phyloP scores from a whole-genome alignment of 2,888 invertebrate species.

The Troglohyphantes excavatus region DNA sequence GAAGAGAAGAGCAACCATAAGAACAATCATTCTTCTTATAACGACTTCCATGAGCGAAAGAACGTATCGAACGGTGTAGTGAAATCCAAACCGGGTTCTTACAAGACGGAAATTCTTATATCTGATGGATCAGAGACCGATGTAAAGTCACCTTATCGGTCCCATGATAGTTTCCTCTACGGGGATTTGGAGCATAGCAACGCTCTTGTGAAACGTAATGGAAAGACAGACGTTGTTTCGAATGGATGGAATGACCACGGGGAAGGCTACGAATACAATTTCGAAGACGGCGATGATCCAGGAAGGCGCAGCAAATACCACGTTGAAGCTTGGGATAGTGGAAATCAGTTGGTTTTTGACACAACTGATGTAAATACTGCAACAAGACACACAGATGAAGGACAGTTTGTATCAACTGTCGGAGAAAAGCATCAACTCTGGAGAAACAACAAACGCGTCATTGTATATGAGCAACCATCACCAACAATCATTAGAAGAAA shows the following conservation, averaged over 20 bases:
- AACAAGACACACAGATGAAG: conserved; percentile 55
- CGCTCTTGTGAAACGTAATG: conserved; percentile 42
- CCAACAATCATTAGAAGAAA: conserved; percentile 62
- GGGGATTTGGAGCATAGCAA: conserved; percentile 43
- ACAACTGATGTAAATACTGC: conserved; percentile 62
- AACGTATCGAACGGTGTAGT: not conserved
- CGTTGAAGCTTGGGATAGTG: conserved; percentile 73
- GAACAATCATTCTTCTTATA: not conserved
- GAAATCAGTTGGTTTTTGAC: conserved; percentile 71
- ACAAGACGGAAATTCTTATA: conserved; percentile 62
- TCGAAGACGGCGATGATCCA: conserved; percentile 41
- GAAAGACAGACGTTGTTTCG: not conserved
- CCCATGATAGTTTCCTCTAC: conserved; percentile 56
- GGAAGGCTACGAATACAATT: conserved; percentile 37
- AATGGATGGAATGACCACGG: not conserved
- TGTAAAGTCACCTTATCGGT: conserved; percentile 57
- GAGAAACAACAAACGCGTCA: conserved; percentile 66
- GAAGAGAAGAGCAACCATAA: conserved; percentile 16
- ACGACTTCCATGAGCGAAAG: not conserved
- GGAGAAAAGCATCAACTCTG: conserved; percentile 75
- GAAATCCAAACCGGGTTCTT: conserved; percentile 34
- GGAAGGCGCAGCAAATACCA: conserved; percentile 63
- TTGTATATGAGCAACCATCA: conserved; percentile 69
- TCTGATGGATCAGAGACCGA: conserved; percentile 65
- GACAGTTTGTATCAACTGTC: conserved; percentile 68